Evolutionary conservation across 1,140 invertebrate genomes (phyloP).

Genomic region (Cotesia glomerata): DNA sequence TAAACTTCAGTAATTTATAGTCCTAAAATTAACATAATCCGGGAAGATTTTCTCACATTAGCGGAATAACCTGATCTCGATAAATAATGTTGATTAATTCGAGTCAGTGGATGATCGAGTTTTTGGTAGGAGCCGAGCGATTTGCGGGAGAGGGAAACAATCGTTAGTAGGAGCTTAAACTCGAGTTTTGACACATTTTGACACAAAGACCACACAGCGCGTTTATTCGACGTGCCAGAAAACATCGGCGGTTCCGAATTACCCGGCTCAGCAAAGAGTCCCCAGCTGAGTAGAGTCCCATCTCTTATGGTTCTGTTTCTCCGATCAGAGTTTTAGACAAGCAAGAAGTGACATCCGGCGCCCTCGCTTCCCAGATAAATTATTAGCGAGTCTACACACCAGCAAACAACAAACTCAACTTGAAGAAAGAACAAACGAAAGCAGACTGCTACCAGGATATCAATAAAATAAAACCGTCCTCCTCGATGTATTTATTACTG

Average conservation of each 20-base stretch:
- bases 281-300: neutral
- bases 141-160: conserved; percentile 1
- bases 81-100: too few species aligned
- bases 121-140: neutral
- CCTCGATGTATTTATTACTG: conserved; percentile 34
- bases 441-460: conserved; percentile 5
- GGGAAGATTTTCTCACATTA: too few species aligned
- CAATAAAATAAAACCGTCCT: conserved; percentile 24
- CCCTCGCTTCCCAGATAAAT: conserved; percentile 29
- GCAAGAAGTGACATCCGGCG: conserved; percentile 31
- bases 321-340: conserved; percentile 29
- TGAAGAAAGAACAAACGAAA: neutral
- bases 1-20: too few species aligned
- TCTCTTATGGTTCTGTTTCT: too few species aligned
- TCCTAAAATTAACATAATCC: too few species aligned
- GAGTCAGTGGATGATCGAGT: too few species aligned
- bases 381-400: conserved; percentile 28
- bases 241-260: conserved; percentile 42
- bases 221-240: conserved; percentile 42
- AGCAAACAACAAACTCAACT: neutral
- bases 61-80: too few species aligned
- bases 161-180: conserved; percentile 35
- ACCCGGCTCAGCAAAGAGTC: too few species aligned
- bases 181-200: conserved; percentile 62
- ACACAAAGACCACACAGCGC: conserved; percentile 59